A percentile compares a stretch with the other conserved stretches of the same genome.
phyloP scores from a whole-genome alignment of 2,888 invertebrate species.

The Drosophila helvetica region DNA sequence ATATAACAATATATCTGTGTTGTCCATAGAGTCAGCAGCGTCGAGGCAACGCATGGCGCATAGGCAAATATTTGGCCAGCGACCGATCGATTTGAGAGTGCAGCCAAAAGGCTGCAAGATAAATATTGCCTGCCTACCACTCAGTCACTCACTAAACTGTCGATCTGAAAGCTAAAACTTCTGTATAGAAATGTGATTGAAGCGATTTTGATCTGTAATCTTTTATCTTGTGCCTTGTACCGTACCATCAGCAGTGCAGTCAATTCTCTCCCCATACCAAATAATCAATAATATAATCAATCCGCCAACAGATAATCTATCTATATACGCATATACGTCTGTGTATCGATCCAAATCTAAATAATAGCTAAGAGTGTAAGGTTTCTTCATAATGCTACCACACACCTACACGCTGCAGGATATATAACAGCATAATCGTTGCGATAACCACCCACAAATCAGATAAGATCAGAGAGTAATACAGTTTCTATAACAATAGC shows the following conservation, averaged over 20 bases:
- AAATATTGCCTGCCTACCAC: slow-evolving; percentile 1
- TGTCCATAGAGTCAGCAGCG: slow-evolving; percentile 17
- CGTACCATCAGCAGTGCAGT: slow-evolving; percentile 21
- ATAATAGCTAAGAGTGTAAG: slow-evolving; percentile 61
- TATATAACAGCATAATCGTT: slow-evolving; percentile 29
- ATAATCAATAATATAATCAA: slow-evolving; percentile 16
- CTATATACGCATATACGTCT: slow-evolving; percentile 45
- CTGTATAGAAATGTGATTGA: slow-evolving; percentile 33
- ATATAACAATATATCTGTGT: slow-evolving; percentile 40
- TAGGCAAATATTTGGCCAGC: slow-evolving; percentile 28
- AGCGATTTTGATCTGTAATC: slow-evolving; percentile 37
- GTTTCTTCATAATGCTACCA: slow-evolving; percentile 72
- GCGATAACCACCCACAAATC: slow-evolving; percentile 53
- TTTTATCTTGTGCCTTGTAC: slow-evolving; percentile 23
- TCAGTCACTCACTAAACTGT: slow-evolving; percentile 11
- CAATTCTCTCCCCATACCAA: slow-evolving; percentile 32
- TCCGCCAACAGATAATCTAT: slow-evolving; percentile 28
- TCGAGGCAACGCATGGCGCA: slow-evolving; percentile 28
- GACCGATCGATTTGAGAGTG: slow-evolving; percentile 14
- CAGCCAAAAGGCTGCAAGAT: slow-evolving; percentile 1
- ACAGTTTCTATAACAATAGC: slow-evolving; percentile 55
- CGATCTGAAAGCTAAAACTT: slow-evolving; percentile 32
- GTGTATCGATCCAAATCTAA: slow-evolving; percentile 50
- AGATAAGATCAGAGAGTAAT: slow-evolving; percentile 58
- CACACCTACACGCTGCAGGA: slow-evolving; percentile 73